phyloP scores from a whole-genome alignment of 1,140 invertebrate genomes.

The Brachionus manjavacas region DNA sequence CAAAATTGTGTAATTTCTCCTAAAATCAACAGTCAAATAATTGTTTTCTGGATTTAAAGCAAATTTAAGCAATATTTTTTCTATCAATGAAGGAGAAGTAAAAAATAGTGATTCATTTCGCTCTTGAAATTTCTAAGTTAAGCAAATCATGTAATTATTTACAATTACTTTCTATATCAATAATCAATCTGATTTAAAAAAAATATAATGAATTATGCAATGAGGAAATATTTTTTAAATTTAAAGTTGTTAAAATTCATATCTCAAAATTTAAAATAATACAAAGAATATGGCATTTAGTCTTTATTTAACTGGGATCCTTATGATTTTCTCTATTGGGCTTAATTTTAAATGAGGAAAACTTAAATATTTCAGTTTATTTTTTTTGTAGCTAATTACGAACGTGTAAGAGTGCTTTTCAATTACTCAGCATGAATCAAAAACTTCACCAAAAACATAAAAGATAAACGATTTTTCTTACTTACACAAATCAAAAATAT shows the following conservation, averaged over 20 bases:
- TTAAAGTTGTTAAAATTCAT: not conserved
- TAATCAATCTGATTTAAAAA: not conserved
- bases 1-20: not conserved
- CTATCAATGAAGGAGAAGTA: not conserved
- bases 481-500: not conserved
- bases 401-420: not conserved
- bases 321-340: not conserved
- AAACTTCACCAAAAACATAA: not conserved
- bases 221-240: not conserved
- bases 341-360: not conserved
- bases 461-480: not conserved
- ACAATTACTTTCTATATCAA: not conserved
- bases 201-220: not conserved
- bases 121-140: not conserved
- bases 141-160: not conserved
- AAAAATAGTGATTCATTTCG: conserved; percentile 9
- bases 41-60: not conserved
- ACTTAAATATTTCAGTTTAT: not conserved
- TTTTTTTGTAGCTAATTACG: not conserved
- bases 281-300: not conserved
- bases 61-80: not conserved
- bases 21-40: conserved; percentile 26
- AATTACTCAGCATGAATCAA: not conserved
- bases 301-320: not conserved
- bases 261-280: not conserved